These are phyloP conservation scores for Phallusia fumigata DNA, from an alignment of 23 tunicate genomes.

Conservation along the genomic window DNA sequence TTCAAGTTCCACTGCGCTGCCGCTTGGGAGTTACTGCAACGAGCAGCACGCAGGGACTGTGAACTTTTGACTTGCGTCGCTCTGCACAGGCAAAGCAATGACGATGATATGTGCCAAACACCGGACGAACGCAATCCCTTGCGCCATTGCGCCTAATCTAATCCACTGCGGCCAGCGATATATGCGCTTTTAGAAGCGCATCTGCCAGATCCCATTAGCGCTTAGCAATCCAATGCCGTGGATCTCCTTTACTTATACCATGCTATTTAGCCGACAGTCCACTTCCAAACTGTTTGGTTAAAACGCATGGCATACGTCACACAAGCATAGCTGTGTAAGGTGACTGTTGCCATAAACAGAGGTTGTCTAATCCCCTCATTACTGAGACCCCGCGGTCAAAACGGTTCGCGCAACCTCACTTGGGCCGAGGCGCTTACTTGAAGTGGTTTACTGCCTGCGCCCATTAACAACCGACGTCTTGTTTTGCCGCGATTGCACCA, in stretches of 20 bases:
- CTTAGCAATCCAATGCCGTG: not conserved
- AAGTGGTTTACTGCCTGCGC: too few species aligned
- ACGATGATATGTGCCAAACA: not conserved
- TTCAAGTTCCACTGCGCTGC: not conserved
- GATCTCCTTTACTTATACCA: not conserved
- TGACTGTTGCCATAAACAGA: too few species aligned
- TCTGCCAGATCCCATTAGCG: slow-evolving; percentile 9
- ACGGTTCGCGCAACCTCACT: too few species aligned
- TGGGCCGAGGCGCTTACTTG: too few species aligned
- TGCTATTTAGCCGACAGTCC: too few species aligned
- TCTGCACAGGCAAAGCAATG: not conserved
- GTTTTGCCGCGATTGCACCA: too few species aligned
- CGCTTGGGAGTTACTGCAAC: not conserved
- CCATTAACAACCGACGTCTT: too few species aligned
- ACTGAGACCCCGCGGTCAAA: too few species aligned
- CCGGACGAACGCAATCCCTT: slow-evolving; percentile 5
- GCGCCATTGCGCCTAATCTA: not conserved
- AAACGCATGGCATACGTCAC: too few species aligned
- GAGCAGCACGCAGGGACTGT: not conserved
- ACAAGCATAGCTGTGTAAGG: too few species aligned
- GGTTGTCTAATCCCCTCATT: too few species aligned
- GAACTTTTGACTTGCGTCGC: not conserved
- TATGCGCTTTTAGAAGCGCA: not conserved
- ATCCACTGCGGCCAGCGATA: not conserved
- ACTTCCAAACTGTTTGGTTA: too few species aligned